Conservation (phyloP, 2,888 invertebrate genomes). For the Zele albiditarsus region DNA sequence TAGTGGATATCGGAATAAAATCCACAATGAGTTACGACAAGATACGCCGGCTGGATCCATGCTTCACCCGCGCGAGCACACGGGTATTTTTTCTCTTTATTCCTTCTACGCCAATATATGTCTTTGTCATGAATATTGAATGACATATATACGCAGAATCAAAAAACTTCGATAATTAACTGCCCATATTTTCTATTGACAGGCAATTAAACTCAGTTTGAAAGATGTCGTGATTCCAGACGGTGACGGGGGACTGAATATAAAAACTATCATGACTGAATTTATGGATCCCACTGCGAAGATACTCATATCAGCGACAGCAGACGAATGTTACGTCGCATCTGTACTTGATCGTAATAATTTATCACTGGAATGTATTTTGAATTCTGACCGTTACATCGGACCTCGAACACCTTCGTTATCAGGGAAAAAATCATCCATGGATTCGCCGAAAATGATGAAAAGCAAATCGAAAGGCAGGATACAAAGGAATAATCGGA, state of each 20-base stretch:
- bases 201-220: constrained; percentile 64
- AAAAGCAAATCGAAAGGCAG: background rate
- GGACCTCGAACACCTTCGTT: too few species aligned
- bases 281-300: constrained; percentile 63
- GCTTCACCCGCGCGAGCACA: background rate
- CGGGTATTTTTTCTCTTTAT: constrained; percentile 6
- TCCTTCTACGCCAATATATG: background rate
- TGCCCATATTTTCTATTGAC: constrained; percentile 62
- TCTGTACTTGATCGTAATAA: constrained; percentile 61
- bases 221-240: constrained; percentile 70
- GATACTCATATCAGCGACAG: constrained; percentile 68
- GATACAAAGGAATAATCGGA: background rate
- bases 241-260: constrained; percentile 69
- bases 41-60: constrained; percentile 72
- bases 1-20: constrained; percentile 79
- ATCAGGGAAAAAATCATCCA: background rate
- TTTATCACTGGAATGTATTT: constrained; percentile 39
- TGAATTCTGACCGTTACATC: background rate
- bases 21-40: constrained; percentile 74
- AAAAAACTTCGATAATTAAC: constrained; percentile 66
- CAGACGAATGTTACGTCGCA: constrained; percentile 53
- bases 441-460: background rate
- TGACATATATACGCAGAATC: background rate
- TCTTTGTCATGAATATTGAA: background rate
- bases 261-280: constrained; percentile 68